Evolutionary conservation across 2,888 invertebrate genomes (phyloP), one percentile per base, ranked within the genome.

Genomic region (Brachypalpus laphriformis): DNA sequence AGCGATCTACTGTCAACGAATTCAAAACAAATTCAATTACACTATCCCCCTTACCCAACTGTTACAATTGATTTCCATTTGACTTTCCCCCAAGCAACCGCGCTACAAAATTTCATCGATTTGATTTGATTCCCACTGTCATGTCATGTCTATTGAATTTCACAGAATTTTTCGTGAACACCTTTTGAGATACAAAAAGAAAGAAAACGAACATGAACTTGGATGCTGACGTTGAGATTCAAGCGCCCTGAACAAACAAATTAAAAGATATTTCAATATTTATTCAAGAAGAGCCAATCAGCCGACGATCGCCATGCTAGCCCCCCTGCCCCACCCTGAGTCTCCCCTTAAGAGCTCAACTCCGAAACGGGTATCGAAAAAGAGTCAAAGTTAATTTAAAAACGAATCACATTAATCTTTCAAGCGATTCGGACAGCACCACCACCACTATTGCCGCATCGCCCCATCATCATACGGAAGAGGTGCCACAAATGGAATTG

Each of bases 371-470:
- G 66, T 61, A 51, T 45, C 83, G 63, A 51, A 68, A 75, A 74
- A 63, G 40, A 85, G 74, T 85, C 81, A 54, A 72, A 74, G 72
- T 86, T 81, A 86, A 86, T 86, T 86, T 86, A 76, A 86, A 86
- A 86, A 82, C 72, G 31, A 86, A 86, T 86, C 76, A 63, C 86
- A 86, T 86, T 86, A 86, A 86, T 86, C 86, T 86, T 86, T 49
- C 18, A 49, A 11, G 75, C 66, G 76, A 66, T 82, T 81, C 59
- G 40, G 77, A 82, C 80, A 86, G 66, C 66, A 54, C 31, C 20
- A 31, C 25, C 70, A 72, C 34, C 57, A 51, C 18, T 42, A 61
- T 22, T 40, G 8, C 8, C 56, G 7, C 57, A 47, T 45, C 37
- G 0, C 42, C 0, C 42, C 14, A 34, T 22, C 70, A 34, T 51